Conservation (phyloP, 2,888 invertebrate species). For the Furcula furcula region DNA sequence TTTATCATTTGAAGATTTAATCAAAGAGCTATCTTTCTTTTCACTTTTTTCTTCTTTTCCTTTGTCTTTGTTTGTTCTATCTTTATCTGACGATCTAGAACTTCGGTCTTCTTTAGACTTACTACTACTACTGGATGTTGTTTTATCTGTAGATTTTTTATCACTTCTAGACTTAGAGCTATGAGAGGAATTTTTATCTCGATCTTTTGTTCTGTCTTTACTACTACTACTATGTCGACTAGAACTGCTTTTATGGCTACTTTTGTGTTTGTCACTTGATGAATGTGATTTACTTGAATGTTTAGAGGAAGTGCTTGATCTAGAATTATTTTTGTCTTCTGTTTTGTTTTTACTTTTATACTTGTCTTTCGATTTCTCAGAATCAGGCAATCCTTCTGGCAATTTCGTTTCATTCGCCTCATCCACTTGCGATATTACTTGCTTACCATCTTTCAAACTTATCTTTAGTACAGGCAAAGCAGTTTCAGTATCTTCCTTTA, state of each 20-base stretch:
- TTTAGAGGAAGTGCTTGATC: conserved; percentile 51
- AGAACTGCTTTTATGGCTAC: conserved; percentile 55
- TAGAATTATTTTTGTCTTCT: conserved; percentile 66
- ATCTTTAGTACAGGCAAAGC: conserved; percentile 82
- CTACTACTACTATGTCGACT: conserved; percentile 60
- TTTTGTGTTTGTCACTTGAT: conserved; percentile 68
- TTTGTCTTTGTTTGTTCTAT: conserved; percentile 48
- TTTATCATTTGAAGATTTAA: conserved; percentile 78
- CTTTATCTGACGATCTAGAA: conserved; percentile 50
- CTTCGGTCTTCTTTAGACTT: conserved; percentile 58
- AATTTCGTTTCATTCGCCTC: conserved; percentile 57
- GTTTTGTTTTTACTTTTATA: conserved; percentile 70
- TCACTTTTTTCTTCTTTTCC: conserved; percentile 43
- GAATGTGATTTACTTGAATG: conserved; percentile 65
- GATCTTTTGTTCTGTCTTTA: conserved; percentile 18
- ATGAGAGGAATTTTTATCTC: conserved; percentile 52
- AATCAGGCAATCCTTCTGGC: conserved; percentile 49
- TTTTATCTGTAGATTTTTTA: conserved; percentile 52
- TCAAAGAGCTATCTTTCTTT: conserved; percentile 47
- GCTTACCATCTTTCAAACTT: conserved; percentile 87
- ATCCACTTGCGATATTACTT: conserved; percentile 84
- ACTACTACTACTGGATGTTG: conserved; percentile 53
- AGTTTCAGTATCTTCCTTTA: conserved; percentile 51
- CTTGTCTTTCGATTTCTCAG: conserved; percentile 57
- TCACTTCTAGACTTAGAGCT: conserved; percentile 67